Percentiles rank a stretch among this genome's conserved stretches.
phyloP scores from a whole-genome alignment of 2,888 invertebrate genomes.

The Allygus modestus region DNA sequence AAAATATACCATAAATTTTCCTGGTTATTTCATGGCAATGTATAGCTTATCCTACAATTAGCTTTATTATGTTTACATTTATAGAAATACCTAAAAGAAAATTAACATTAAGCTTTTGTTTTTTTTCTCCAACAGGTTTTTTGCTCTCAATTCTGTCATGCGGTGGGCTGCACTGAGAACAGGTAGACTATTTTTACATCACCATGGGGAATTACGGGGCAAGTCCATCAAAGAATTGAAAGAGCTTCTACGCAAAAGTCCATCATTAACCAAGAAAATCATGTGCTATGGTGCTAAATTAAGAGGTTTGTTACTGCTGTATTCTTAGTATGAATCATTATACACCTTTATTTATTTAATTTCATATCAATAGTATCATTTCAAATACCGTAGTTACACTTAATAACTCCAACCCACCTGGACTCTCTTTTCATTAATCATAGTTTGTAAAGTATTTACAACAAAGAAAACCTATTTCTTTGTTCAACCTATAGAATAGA shows the following conservation, averaged over 20 bases:
- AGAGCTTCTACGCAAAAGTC: constrained; percentile 40
- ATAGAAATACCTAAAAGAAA: not conserved
- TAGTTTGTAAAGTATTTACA: too few species aligned
- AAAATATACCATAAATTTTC: not conserved
- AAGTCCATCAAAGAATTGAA: constrained; percentile 25
- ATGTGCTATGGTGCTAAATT: constrained; percentile 62
- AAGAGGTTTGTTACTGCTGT: constrained; percentile 26
- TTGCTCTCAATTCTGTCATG: constrained; percentile 37
- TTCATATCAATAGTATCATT: not conserved
- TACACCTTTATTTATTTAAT: not conserved
- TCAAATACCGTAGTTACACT: too few species aligned
- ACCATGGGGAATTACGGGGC: not conserved
- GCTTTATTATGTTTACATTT: too few species aligned
- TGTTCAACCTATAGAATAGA: too few species aligned
- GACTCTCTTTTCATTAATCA: too few species aligned
- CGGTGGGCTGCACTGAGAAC: constrained; percentile 2
- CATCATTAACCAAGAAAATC: constrained; percentile 46
- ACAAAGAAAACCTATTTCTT: too few species aligned
- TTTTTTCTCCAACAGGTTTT: constrained; percentile 18
- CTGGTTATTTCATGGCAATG: not conserved
- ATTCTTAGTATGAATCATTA: not conserved
- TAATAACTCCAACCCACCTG: too few species aligned
- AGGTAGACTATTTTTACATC: not conserved
- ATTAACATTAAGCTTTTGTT: not conserved
- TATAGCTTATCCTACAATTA: not conserved